These are phyloP conservation scores for Bedellia somnulentella DNA, from an alignment of 2,888 invertebrate species.

Conservation along the genomic window DNA sequence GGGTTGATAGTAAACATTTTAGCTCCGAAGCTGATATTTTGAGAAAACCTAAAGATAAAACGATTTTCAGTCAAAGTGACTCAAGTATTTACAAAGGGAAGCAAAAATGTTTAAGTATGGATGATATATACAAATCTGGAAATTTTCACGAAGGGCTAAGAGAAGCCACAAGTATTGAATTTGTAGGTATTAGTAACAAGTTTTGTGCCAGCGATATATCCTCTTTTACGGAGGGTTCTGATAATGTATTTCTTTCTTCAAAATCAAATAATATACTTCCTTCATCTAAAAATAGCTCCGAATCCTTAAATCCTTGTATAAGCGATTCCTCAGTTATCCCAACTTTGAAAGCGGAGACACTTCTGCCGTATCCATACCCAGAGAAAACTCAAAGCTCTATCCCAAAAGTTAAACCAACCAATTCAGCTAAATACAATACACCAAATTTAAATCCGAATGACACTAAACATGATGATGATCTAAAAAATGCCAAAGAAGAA, in stretches of 20 bases:
- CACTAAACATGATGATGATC: constrained; percentile 26
- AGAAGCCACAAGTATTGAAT: constrained; percentile 45
- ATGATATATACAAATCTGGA: constrained; percentile 27
- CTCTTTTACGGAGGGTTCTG: constrained; percentile 33
- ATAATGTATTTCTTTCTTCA: constrained; percentile 29
- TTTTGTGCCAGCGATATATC: constrained; percentile 31
- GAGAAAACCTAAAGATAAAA: constrained; percentile 18
- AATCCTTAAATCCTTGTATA: background rate
- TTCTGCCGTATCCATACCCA: constrained; percentile 32
- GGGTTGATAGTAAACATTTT: constrained; percentile 14
- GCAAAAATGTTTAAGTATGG: constrained; percentile 43
- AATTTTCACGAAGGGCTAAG: constrained; percentile 30
- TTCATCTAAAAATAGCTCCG: background rate
- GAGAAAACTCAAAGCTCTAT: constrained; percentile 18
- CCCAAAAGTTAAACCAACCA: no score
- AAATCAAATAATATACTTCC: constrained; percentile 19
- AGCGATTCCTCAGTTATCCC: constrained; percentile 14
- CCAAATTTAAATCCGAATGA: constrained; percentile 12
- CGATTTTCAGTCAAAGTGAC: constrained; percentile 24
- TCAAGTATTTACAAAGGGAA: constrained; percentile 39
- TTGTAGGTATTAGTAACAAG: constrained; percentile 19
- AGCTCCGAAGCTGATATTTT: constrained; percentile 23
- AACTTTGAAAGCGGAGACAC: constrained; percentile 28
- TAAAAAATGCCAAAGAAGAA: constrained; percentile 37
- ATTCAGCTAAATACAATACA: constrained; percentile 8